Evolutionary conservation across 2,113 vertebrate species (phyloP).

Genomic region (Eira barbara): DNA sequence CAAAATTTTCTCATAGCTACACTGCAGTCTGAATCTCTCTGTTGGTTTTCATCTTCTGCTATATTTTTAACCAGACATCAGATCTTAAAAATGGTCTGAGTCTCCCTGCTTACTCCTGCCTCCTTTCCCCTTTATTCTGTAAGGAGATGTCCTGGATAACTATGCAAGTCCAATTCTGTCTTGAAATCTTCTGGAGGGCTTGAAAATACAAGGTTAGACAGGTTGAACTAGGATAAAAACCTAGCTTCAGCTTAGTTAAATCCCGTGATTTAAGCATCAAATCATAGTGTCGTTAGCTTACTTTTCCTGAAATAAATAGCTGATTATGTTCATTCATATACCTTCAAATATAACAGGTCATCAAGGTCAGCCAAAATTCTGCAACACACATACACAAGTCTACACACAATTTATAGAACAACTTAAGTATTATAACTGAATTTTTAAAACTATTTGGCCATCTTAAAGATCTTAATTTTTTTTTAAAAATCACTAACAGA

Average conservation of each 20-base stretch:
- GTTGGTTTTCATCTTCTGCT: background rate
- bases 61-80: background rate
- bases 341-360: background rate
- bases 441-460: background rate
- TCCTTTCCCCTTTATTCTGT: background rate
- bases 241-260: background rate
- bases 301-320: background rate
- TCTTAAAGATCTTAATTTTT: background rate
- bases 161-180: background rate
- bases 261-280: background rate
- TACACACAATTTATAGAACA: background rate
- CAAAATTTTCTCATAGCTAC: background rate
- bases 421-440: background rate
- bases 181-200: background rate
- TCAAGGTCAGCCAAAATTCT: background rate
- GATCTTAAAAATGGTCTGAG: no score
- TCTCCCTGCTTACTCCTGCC: background rate
- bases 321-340: background rate
- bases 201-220: background rate
- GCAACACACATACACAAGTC: background rate
- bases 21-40: background rate
- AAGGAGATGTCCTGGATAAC: background rate
- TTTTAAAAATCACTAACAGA: background rate
- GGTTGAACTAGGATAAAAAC: background rate
- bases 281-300: background rate